Percentiles rank a stretch among this genome's conserved stretches.
Evolutionary conservation across 2,888 invertebrate species (phyloP).

Genomic region (Agrochola lychnidis): DNA sequence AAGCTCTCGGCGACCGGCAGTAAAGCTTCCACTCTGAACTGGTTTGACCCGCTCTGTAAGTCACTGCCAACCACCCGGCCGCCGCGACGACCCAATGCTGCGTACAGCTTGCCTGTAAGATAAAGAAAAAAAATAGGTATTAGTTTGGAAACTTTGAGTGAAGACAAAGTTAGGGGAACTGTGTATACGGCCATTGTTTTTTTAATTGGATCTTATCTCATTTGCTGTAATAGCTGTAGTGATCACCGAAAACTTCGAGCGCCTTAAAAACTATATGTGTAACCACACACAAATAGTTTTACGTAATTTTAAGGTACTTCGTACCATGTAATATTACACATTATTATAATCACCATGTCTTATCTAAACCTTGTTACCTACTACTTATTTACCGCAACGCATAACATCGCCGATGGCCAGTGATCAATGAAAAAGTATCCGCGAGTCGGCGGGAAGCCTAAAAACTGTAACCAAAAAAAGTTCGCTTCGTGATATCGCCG

Average conservation of each 20-base stretch:
- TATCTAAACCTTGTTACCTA: constrained; percentile 3
- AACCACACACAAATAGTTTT: not conserved
- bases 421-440: constrained; percentile 65
- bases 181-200: not conserved
- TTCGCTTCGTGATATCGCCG: constrained; percentile 80
- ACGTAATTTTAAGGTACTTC: not conserved
- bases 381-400: constrained; percentile 10
- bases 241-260: not conserved
- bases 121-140: not conserved
- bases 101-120: constrained; percentile 95
- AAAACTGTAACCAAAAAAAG: constrained; percentile 80
- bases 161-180: not conserved
- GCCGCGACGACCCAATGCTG: constrained; percentile 96
- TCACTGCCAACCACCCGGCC: constrained; percentile 97
- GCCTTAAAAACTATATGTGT: not conserved
- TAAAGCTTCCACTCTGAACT: constrained; percentile 96
- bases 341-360: not conserved
- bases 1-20: constrained; percentile 99
- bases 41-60: constrained; percentile 97
- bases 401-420: constrained; percentile 16
- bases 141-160: not conserved
- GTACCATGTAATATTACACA: not conserved
- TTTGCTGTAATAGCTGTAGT: not conserved
- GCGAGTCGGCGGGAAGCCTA: constrained; percentile 74
- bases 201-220: not conserved